Evolutionary conservation across 2,888 invertebrate species (phyloP), one percentile per base, ranked within the genome.

Genomic region (Acronicta aceris): DNA sequence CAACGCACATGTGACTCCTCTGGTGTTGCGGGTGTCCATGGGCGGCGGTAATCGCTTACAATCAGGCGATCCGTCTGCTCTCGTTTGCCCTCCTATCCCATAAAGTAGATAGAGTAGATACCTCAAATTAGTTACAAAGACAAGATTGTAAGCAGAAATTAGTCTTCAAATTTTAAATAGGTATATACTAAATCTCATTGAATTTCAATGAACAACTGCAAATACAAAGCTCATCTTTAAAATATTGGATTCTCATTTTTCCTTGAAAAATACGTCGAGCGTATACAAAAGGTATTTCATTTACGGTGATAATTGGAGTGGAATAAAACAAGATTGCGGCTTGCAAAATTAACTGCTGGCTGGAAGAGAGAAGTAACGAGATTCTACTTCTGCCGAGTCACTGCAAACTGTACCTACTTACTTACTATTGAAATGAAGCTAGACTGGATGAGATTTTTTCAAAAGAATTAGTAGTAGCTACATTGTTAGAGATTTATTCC

Each of bases 221-320:
- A 48, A 50, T 27, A 48, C 42, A 15, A 15, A 45, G 46, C 41
- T 0, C 9, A 46, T 9, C 16, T 46, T 50, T 17, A 36, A 47
- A 56, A 36, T 21, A 53, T 53, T 50, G 33, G n/a, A 66, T 43
- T 49, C 41, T 43, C 10, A 36, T 63, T 59, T 64, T 60, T 38
- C 16, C 21, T 47, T 58, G 17, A 30, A 53, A 30, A 55, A 54
- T 59, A 45, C 50, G 10, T 52, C 36, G 56, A 66, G 58, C 50
- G 65, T 71, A 76, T 69, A 75, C 74, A 78, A 75, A 77, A 71
- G 65, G 74, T 80, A 81, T 80, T 76, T 74, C 74, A 77, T 84
- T 74, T 60, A 51, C 56, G 48, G 58, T 47, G 55, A 69, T 81
- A 72, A 83, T 79, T 82, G 78, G 73, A 81, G 71, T 77, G 81